phyloP scores from a whole-genome alignment of 2,888 invertebrate genomes.

The Parasteatoda lunata region DNA sequence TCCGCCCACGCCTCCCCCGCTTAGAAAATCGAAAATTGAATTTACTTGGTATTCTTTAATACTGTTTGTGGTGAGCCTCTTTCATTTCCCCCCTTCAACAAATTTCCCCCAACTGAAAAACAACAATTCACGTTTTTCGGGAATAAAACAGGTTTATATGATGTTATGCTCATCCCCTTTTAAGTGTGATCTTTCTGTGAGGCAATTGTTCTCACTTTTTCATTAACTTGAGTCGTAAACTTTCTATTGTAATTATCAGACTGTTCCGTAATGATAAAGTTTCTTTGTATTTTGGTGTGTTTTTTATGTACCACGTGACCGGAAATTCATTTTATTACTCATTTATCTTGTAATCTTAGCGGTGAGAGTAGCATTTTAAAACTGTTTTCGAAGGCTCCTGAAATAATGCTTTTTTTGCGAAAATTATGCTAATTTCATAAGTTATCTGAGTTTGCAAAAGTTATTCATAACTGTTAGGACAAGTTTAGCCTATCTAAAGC shows the following conservation, averaged over 20 bases:
- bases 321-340: too few species aligned
- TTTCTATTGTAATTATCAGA: neutral
- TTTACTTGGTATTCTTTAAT: conserved; percentile 1
- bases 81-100: neutral
- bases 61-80: conserved; percentile 10
- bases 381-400: too few species aligned
- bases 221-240: conserved; percentile 3
- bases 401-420: too few species aligned
- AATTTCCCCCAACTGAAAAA: neutral
- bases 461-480: too few species aligned
- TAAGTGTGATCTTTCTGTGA: neutral
- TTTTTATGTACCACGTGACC: too few species aligned
- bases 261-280: neutral
- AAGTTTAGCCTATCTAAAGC: too few species aligned
- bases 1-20: conserved; percentile 53
- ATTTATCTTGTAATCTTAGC: too few species aligned
- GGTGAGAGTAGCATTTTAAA: too few species aligned
- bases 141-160: neutral
- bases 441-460: too few species aligned
- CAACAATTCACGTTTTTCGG: conserved; percentile 1
- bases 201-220: neutral
- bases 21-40: conserved; percentile 44
- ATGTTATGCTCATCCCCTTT: neutral
- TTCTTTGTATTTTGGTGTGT: too few species aligned
- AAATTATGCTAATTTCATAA: too few species aligned